Evolutionary conservation across 2,113 vertebrate species (phyloP).

Genomic region (Odocoileus hemionus): DNA sequence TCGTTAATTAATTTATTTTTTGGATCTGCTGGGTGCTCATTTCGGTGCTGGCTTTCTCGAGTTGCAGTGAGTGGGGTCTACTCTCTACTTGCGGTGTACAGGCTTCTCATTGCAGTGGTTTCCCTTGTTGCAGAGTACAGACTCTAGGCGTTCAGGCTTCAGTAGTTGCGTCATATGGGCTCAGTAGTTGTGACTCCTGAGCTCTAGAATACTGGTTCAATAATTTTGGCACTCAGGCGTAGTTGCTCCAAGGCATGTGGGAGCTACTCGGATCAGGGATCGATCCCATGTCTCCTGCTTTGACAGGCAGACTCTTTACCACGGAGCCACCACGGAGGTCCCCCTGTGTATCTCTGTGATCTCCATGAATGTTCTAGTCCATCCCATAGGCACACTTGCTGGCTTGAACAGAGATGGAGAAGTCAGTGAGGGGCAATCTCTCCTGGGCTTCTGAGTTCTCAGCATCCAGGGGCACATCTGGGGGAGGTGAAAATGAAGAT

Average conservation of each 20-base stretch:
- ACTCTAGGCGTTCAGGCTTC: neutral
- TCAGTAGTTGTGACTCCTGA: neutral
- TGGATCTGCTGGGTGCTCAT: neutral
- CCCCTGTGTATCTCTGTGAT: neutral
- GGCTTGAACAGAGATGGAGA: neutral
- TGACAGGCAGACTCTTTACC: neutral
- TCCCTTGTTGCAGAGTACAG: neutral
- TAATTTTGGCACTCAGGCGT: neutral
- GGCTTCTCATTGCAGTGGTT: neutral
- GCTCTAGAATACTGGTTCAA: neutral
- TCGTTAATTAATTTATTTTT: neutral
- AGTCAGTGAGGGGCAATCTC: neutral
- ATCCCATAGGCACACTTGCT: neutral
- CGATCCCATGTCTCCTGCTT: neutral
- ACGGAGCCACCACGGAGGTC: neutral
- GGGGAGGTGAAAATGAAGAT: neutral
- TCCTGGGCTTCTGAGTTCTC: neutral
- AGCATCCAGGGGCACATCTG: neutral
- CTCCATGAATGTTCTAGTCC: neutral
- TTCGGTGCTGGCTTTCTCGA: neutral
- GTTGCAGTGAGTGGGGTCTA: neutral
- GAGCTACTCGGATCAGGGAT: neutral
- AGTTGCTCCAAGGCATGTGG: neutral
- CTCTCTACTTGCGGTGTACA: accelerated
- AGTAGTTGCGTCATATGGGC: neutral